Evolutionary conservation across 2,113 vertebrate species (phyloP).

Genomic region (Raja brachyura): DNA sequence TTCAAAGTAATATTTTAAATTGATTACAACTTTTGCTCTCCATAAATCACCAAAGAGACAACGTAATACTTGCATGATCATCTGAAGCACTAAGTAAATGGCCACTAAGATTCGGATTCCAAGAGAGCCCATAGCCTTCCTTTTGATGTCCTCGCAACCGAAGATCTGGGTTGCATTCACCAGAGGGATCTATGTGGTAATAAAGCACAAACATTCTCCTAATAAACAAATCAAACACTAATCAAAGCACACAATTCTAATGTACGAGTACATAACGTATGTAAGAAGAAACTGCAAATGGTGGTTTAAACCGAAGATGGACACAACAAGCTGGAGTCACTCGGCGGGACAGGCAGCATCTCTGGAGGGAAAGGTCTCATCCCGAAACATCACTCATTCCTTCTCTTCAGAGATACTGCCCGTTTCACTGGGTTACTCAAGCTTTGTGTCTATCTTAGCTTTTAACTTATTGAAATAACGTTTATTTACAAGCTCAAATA

Average conservation of each 20-base stretch:
- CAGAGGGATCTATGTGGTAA: slow-evolving; percentile 74
- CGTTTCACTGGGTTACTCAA: no score
- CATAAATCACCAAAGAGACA: neutral
- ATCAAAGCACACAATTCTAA: neutral
- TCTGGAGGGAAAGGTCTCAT: no score
- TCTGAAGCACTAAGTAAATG: slow-evolving; percentile 94
- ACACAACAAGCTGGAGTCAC: no score
- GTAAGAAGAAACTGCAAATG: no score
- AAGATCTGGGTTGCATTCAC: slow-evolving; percentile 92
- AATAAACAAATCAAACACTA: neutral
- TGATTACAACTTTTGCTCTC: neutral
- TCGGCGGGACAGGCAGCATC: no score
- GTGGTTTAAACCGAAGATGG: no score
- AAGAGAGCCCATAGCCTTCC: slow-evolving; percentile 92
- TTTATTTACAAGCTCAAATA: no score
- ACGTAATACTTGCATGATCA: slow-evolving; percentile 73
- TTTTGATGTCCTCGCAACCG: slow-evolving; percentile 93
- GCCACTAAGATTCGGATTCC: slow-evolving; percentile 95
- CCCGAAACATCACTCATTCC: no score
- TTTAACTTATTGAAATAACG: neutral
- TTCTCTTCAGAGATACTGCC: no score
- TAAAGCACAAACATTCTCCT: neutral
- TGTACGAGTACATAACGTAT: no score
- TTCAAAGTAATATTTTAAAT: neutral
- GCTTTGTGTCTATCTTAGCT: no score